Conservation (phyloP, 2,797 vertebrate genomes). For the Fistularia commersonii region DNA sequence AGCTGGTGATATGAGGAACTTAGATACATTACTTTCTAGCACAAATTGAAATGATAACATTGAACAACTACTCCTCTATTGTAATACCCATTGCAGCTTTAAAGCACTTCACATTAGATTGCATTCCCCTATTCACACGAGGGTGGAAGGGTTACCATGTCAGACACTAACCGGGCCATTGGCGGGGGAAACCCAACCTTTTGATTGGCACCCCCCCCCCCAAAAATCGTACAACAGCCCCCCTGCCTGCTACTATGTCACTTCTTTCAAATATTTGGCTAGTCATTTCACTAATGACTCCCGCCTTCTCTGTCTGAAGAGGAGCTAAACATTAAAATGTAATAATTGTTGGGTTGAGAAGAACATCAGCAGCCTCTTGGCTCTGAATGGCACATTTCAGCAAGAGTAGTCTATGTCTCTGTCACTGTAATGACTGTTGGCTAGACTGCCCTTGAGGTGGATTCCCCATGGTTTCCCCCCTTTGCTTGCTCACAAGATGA, state of each 20-base stretch:
- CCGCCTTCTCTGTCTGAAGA: background rate
- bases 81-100: no score
- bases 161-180: no score
- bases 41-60: no score
- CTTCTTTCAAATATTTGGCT: background rate
- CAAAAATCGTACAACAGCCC: no score
- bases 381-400: background rate
- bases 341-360: constrained; percentile 3
- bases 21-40: no score
- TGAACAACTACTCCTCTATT: no score
- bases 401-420: background rate
- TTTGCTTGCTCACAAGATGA: background rate
- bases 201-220: no score
- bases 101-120: no score
- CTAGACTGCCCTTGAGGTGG: background rate
- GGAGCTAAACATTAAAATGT: constrained; percentile 9
- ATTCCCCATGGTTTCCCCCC: background rate
- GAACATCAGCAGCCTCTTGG: constrained; percentile 5
- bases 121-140: no score
- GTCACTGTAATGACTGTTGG: background rate
- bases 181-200: no score
- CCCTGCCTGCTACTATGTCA: background rate
- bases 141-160: no score
- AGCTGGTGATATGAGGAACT: no score
- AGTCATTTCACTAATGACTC: background rate